Base-by-base conservation (phyloP, 2,888 invertebrate species). In the Thecocarcelia acutangulata region DNA sequence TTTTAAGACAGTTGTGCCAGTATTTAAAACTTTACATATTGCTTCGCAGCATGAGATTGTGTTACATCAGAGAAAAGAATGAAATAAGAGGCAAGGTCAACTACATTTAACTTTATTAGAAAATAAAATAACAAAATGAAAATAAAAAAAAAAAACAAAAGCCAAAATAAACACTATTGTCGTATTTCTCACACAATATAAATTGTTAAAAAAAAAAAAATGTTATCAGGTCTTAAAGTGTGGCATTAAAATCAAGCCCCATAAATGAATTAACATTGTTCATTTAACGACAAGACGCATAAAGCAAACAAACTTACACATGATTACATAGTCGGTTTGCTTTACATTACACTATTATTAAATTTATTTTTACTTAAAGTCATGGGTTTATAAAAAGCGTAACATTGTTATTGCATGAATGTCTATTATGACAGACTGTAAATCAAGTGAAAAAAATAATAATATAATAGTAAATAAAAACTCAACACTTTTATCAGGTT, bases 31-130 rank as follows among this genome's bases (percentile, higher is more conserved):
- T 59, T 19, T n/a, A 4, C 17, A 48, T 52, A 37, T 44, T 69
- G 42, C 28, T 37, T 40, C 46, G 9, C 61, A 61, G 63, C 80
- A 80, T 58, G 80, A 24, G 59, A 66, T 80, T 64, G 58, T 75
- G 52, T 70, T 80, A 74, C 68, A 68, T 17, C 11, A 56, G 42
- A 63, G 44, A 40, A 59, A 54, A 58, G 50, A 74, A 59, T 61
- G 33, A 42, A 73, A 63, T 64, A 63, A 42, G 48, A 66, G 70
- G 70, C 82, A 82, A 82, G 82, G 82, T 78, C 78, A 82, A 78
- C 82, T 64, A 56, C 78, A 78, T 75, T 82, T 70, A 70, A 66
- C 42, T 69, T 58, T 50, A 58, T 70, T 63, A 44, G 28, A 58
- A 79, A 73, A 52, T 33, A 33, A 33, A 33, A 8, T 33, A 70